A percentile compares a stretch with the other conserved stretches of the same genome.
Conservation (phyloP, 2,113 vertebrate genomes). For the Nettapus auritus region DNA sequence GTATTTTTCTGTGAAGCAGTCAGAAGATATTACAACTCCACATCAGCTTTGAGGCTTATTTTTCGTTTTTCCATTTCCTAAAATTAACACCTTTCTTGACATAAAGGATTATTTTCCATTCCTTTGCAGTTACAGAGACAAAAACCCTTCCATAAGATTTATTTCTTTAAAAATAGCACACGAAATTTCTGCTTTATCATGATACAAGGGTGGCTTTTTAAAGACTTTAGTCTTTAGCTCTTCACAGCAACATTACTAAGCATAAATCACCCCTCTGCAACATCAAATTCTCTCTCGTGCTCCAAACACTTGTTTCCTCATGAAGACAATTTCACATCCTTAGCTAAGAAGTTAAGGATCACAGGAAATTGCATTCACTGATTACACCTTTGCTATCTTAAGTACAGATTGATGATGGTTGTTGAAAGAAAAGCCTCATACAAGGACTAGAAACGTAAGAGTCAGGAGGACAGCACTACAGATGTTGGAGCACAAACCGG, state of each 20-base stretch:
- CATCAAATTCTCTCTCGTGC: neutral
- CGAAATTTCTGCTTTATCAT: neutral
- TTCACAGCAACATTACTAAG: neutral
- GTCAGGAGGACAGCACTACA: neutral
- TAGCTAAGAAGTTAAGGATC: neutral
- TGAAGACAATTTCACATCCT: neutral
- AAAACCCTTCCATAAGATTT: neutral
- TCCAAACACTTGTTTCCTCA: neutral
- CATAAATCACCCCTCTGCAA: neutral
- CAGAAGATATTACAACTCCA: neutral
- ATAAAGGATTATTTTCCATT: neutral
- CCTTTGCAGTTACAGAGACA: neutral
- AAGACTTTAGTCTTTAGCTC: neutral
- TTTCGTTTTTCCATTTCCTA: neutral
- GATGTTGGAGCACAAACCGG: neutral
- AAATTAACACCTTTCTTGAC: neutral
- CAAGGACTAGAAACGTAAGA: neutral
- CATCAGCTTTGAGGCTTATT: neutral
- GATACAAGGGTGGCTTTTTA: neutral
- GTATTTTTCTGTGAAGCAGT: conserved; percentile 80
- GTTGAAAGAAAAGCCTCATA: neutral
- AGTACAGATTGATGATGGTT: neutral
- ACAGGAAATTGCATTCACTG: neutral
- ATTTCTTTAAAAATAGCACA: neutral
- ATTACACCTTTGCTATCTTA: neutral